Conservation (phyloP, 2,888 invertebrate genomes). For the Pyrrhia umbra region DNA sequence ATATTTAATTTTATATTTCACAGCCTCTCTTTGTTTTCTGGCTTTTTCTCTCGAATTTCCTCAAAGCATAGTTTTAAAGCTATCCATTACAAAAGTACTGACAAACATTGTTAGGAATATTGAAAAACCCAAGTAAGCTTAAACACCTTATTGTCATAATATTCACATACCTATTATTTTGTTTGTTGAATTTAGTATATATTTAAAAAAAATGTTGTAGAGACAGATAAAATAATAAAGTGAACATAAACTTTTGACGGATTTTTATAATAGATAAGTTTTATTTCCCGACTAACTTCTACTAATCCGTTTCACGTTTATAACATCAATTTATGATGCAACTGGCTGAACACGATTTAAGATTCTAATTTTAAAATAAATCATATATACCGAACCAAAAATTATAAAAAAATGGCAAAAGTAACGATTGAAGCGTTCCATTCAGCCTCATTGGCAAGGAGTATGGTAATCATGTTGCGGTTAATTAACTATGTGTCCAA, state of each 20-base stretch:
- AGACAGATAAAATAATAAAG: no score
- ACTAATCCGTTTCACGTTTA: no score
- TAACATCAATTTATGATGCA: no score
- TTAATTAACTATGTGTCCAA: conserved; percentile 51
- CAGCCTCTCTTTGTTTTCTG: conserved; percentile 16
- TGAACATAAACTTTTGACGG: no score
- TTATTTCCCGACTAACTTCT: no score
- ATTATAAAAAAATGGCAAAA: conserved; percentile 2
- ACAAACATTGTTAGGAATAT: conserved; percentile 1
- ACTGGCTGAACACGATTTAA: background rate
- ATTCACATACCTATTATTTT: background rate
- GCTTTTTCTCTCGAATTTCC: conserved; percentile 18
- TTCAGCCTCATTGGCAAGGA: conserved; percentile 25
- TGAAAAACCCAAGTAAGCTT: background rate
- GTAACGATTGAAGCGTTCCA: conserved; percentile 24
- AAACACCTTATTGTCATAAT: background rate
- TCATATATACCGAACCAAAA: background rate
- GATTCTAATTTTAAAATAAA: conserved; percentile 23
- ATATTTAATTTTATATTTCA: conserved; percentile 43
- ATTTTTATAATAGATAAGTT: no score
- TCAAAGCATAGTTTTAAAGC: conserved; percentile 31
- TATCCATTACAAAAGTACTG: conserved; percentile 7
- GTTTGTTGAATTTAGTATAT: no score
- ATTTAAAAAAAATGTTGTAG: no score
- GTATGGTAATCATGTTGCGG: conserved; percentile 31